Evolutionary conservation across 1,140 invertebrate species (phyloP), one percentile per base, ranked within the genome.

Genomic region (Liolophura sinensis): DNA sequence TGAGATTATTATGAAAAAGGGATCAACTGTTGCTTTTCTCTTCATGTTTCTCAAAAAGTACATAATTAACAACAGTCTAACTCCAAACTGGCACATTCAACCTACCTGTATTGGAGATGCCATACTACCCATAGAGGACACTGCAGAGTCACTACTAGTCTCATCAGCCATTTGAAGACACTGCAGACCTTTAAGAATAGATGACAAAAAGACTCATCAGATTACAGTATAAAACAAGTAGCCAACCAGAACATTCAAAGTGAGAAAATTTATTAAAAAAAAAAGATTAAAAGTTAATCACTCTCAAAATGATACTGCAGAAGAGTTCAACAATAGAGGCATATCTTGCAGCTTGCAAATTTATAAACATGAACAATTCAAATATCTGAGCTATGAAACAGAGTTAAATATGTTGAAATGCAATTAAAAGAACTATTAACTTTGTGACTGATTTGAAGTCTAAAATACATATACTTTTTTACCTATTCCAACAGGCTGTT

Each of bases 31-130:
- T 40, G 31, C 3, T 40, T n/a, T n/a, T n/a, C n/a, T n/a, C n/a
- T n/a, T n/a, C n/a, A 40, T 40, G 31, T 40, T 40, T 5, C 31
- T 9, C 9, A 9, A 40, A 40, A 40, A 40, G 9, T 40, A 40
- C 31, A 40, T 9, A 9, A 40, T 9, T 40, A 9, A 40, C 3
- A 40, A 40, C 31, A 9, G 3, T 40, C 3, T 40, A 40, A 40
- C 31, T 40, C 3, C 9, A 40, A 40, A 40, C 9, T 9, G 31
- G 16, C 47, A 49, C 22, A 49, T 20, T 18, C 40, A 51, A 59
- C 65, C 51, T 61, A 80, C 78, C 72, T 77, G 72, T 25, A 68
- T 31, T n/a, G 77, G 77, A 22, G 76, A 77, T n/a, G 68, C 66
- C 4, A 48, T 49, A 60, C 76, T 76, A 11, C 66, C 75, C 69